Evolutionary conservation across 1,140 invertebrate species (phyloP).

Genomic region (Vanessa atalanta): DNA sequence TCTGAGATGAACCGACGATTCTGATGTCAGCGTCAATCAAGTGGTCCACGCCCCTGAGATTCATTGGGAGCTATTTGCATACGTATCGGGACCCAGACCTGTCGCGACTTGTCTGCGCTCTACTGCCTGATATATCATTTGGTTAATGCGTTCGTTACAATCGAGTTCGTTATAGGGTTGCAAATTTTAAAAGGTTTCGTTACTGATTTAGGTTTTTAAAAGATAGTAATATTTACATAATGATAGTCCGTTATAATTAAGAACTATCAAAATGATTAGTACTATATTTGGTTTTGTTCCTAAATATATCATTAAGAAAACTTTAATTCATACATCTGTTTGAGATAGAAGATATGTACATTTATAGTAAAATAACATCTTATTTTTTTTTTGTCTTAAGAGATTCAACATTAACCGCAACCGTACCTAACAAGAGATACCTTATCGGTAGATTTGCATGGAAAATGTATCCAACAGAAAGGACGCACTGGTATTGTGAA

Average conservation of each 20-base stretch:
- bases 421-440: conserved; percentile 17
- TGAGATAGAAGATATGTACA: not conserved
- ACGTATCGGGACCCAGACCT: conserved; percentile 60
- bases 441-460: conserved; percentile 65
- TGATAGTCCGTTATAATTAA: too few species aligned
- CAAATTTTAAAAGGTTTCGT: conserved; percentile 11
- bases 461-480: conserved; percentile 65
- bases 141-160: conserved; percentile 72
- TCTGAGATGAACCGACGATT: conserved; percentile 53
- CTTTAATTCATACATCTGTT: too few species aligned
- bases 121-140: conserved; percentile 68
- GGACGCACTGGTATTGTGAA: conserved; percentile 71
- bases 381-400: conserved; percentile 1
- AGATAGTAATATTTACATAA: too few species aligned
- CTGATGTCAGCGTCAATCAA: conserved; percentile 72
- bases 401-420: conserved; percentile 2
- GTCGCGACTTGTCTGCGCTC: conserved; percentile 61
- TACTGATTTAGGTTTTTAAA: conserved; percentile 5
- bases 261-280: too few species aligned
- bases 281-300: too few species aligned
- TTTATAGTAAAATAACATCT: not conserved
- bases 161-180: conserved; percentile 40
- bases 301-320: too few species aligned
- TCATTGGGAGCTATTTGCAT: conserved; percentile 77
- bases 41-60: conserved; percentile 68